A percentile compares a stretch with the other conserved stretches of the same genome.
Evolutionary conservation across 1,140 invertebrate genomes (phyloP).

Genomic region (Caenorhabditis tropicalis): DNA sequence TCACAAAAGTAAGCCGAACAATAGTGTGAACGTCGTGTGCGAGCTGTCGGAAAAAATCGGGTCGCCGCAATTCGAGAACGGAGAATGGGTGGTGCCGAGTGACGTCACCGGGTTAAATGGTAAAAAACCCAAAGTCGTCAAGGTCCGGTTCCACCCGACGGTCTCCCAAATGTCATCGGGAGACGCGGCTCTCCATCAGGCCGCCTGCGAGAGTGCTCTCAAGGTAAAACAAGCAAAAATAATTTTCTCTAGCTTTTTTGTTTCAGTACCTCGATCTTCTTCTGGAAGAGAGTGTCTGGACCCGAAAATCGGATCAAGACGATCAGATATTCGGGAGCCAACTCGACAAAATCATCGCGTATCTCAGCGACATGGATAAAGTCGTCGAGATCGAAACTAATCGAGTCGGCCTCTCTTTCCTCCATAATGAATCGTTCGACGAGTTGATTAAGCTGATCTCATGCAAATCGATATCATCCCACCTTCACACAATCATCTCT

Average conservation of each 20-base stretch:
- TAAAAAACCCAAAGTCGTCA: constrained; percentile 23
- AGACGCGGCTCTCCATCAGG: constrained; percentile 17
- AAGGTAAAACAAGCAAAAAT: neutral
- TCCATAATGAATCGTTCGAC: neutral
- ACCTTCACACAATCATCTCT: constrained; percentile 22
- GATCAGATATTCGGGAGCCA: neutral
- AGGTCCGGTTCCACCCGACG: constrained; percentile 9
- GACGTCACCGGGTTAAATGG: constrained; percentile 30
- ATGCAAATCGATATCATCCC: constrained; percentile 28
- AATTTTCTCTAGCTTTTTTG: neutral
- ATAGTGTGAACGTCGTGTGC: constrained; percentile 42
- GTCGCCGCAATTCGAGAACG: constrained; percentile 27
- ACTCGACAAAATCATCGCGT: neutral
- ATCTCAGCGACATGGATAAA: constrained; percentile 24
- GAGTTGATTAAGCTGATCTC: constrained; percentile 33
- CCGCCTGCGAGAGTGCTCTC: constrained; percentile 11
- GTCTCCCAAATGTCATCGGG: constrained; percentile 21
- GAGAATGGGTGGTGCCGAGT: constrained; percentile 31
- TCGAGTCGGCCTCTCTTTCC: neutral
- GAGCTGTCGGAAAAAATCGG: constrained; percentile 41
- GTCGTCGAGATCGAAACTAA: neutral
- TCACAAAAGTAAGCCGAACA: constrained; percentile 25
- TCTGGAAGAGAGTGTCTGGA: constrained; percentile 4
- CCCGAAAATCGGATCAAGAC: neutral
- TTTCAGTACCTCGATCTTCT: constrained; percentile 34